Evolutionary conservation across 2,797 vertebrate genomes (phyloP).

Genomic region (Diplodus sargus): DNA sequence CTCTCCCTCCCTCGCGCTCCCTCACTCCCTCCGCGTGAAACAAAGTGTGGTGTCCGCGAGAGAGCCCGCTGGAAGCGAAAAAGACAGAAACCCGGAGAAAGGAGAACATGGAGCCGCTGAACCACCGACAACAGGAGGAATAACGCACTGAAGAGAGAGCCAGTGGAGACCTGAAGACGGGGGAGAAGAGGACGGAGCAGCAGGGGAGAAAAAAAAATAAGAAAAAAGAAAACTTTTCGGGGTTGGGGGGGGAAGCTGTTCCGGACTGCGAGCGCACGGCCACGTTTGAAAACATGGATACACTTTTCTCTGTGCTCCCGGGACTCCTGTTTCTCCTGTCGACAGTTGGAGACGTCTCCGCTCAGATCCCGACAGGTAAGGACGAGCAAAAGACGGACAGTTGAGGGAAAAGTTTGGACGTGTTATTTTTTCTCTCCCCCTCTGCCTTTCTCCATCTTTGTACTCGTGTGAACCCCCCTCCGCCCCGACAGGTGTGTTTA

Average conservation of each 20-base stretch:
- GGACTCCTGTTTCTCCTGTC: constrained; percentile 72
- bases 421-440: background rate
- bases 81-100: constrained; percentile 52
- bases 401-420: constrained; percentile 39
- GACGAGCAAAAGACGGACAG: too few species aligned
- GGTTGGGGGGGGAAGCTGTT: constrained; percentile 44
- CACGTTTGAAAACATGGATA: constrained; percentile 75
- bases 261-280: constrained; percentile 23
- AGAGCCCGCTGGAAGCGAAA: constrained; percentile 69
- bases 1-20: constrained; percentile 31
- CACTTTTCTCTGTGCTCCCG: constrained; percentile 66
- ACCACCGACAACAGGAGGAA: constrained; percentile 63
- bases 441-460: accelerated
- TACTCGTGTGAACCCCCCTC: background rate
- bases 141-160: constrained; percentile 37
- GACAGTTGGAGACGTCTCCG: constrained; percentile 42
- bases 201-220: background rate
- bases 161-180: constrained; percentile 17
- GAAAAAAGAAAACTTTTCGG: constrained; percentile 55
- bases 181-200: constrained; percentile 26
- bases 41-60: constrained; percentile 73
- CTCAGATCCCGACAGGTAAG: constrained; percentile 79
- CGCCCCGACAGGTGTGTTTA: constrained; percentile 69
- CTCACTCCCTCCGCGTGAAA: constrained; percentile 66
- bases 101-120: constrained; percentile 73